phyloP scores from a whole-genome alignment of 1,140 invertebrate genomes.

The Temnothorax curvispinosus region DNA sequence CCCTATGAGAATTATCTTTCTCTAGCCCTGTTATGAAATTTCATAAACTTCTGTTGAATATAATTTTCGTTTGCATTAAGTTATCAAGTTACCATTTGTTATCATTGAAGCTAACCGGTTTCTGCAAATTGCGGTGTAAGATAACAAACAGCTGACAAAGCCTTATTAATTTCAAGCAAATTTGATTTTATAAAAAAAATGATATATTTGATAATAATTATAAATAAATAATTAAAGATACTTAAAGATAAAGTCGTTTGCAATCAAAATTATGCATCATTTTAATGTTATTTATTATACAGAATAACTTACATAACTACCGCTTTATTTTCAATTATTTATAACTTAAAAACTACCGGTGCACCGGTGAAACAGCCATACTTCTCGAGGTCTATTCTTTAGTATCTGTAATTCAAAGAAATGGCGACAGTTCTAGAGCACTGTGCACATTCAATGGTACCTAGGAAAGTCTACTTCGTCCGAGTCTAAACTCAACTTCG shows the following conservation, averaged over 20 bases:
- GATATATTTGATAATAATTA: not conserved
- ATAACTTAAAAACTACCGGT: not conserved
- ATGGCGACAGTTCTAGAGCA: not conserved
- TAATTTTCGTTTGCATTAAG: not conserved
- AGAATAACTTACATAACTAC: not conserved
- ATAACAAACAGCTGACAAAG: not conserved
- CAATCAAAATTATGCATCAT: not conserved
- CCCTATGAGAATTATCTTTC: not conserved
- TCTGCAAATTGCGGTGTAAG: not conserved
- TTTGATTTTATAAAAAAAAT: not conserved
- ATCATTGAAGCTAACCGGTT: not conserved
- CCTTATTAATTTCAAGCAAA: not conserved
- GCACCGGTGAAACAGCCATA: not conserved
- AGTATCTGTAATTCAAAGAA: slow-evolving; percentile 26
- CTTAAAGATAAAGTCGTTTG: not conserved
- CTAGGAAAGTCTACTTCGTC: slow-evolving; percentile 8
- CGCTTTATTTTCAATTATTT: not conserved
- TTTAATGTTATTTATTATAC: not conserved
- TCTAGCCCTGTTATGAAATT: not conserved
- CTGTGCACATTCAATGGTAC: not conserved
- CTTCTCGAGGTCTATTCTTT: not conserved
- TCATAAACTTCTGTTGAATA: not conserved
- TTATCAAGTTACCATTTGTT: not conserved
- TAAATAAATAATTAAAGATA: not conserved
- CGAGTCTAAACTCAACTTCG: not conserved